Evolutionary conservation across 2,888 invertebrate species (phyloP).

Genomic region (Aleiodes testaceus): DNA sequence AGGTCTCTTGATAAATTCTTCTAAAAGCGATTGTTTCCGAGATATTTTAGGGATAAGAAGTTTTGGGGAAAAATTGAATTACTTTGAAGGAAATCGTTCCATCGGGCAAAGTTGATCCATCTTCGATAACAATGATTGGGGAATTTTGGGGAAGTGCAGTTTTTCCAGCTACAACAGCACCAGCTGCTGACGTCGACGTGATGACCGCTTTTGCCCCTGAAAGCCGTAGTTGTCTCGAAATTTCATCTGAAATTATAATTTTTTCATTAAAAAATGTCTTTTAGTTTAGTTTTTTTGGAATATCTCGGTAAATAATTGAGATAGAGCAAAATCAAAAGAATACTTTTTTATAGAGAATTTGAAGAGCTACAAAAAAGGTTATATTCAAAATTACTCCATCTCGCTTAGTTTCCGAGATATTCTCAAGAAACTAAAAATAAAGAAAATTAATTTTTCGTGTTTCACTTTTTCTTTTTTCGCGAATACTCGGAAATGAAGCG

Average conservation of each 20-base stretch:
- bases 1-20: not conserved
- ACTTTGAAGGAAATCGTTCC: constrained; percentile 78
- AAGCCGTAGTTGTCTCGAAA: constrained; percentile 78
- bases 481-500: too few relatives aligned
- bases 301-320: too few relatives aligned
- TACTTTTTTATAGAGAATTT: too few relatives aligned
- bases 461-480: too few relatives aligned
- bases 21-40: too few relatives aligned
- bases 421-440: too few relatives aligned
- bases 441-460: too few relatives aligned
- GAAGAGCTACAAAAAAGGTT: too few relatives aligned
- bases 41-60: not conserved
- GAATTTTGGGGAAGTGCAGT: constrained; percentile 48
- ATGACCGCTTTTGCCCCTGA: constrained; percentile 80
- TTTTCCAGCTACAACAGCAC: constrained; percentile 71
- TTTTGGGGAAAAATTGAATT: constrained; percentile 28
- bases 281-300: too few relatives aligned
- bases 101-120: constrained; percentile 72
- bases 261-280: not conserved
- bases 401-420: too few relatives aligned
- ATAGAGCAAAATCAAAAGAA: too few relatives aligned
- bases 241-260: constrained; percentile 77
- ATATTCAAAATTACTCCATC: too few relatives aligned
- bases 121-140: constrained; percentile 68
- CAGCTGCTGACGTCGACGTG: constrained; percentile 75